phyloP scores from a whole-genome alignment of 92 coral and sea anemone genomes.

The Zoanthus sansibaricus region DNA sequence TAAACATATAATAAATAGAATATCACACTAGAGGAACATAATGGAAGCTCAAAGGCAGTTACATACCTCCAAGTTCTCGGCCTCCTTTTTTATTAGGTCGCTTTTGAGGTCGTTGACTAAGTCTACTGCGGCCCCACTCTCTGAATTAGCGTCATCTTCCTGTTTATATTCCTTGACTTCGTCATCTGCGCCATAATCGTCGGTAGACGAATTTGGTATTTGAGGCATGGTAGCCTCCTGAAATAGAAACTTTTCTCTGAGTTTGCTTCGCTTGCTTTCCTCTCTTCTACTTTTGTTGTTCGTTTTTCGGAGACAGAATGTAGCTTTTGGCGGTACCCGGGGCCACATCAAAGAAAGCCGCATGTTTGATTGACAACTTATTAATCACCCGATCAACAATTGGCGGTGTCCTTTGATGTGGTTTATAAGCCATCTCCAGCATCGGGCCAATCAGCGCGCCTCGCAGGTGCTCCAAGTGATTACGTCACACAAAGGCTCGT shows the following conservation, averaged over 20 bases:
- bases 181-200: constrained; percentile 98
- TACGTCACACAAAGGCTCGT: constrained; percentile 41
- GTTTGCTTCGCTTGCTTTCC: constrained; percentile 64
- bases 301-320: constrained; percentile 67
- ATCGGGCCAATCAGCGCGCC: constrained; percentile 83
- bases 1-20: constrained; percentile 1
- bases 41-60: constrained; percentile 24
- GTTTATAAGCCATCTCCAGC: constrained; percentile 52
- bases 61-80: constrained; percentile 94
- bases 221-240: constrained; percentile 99
- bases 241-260: constrained; percentile 53
- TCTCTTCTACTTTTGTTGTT: constrained; percentile 80
- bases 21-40: constrained; percentile 2
- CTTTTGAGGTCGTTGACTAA: constrained; percentile 98
- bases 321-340: constrained; percentile 82
- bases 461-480: constrained; percentile 66
- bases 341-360: constrained; percentile 95
- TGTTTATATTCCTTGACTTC: constrained; percentile 98
- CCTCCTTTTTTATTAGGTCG: constrained; percentile 98
- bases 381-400: constrained; percentile 97
- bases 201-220: constrained; percentile 91
- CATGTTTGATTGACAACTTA: constrained; percentile 93
- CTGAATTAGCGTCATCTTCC: constrained; percentile 95
- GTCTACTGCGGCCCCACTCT: constrained; percentile 94
- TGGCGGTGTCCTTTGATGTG: constrained; percentile 52